Evolutionary conservation across 2,113 vertebrate species (phyloP).

Genomic region (Perccottus glenii): DNA sequence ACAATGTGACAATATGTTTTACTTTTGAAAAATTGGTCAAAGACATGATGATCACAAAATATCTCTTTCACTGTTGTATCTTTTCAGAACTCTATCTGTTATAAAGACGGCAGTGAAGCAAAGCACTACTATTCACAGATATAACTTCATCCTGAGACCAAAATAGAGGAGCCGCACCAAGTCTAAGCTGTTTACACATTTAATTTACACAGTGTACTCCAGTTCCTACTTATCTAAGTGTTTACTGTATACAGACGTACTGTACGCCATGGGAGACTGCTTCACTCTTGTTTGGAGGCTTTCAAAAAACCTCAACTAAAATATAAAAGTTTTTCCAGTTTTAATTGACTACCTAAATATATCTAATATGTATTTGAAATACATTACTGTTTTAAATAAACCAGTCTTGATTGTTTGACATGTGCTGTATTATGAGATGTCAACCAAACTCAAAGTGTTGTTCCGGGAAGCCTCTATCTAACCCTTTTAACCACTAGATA

Average conservation of each 20-base stretch:
- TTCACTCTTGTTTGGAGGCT: not conserved
- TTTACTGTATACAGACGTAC: not conserved
- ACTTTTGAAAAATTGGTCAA: slow-evolving; percentile 36
- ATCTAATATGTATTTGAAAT: no score
- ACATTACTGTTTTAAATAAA: no score
- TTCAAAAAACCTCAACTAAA: no score
- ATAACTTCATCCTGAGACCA: slow-evolving; percentile 8
- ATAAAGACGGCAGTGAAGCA: slow-evolving; percentile 2
- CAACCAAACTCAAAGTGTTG: no score
- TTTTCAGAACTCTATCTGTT: not conserved
- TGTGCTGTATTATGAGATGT: no score
- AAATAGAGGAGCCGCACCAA: not conserved
- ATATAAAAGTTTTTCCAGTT: not conserved
- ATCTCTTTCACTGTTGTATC: not conserved
- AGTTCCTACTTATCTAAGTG: not conserved
- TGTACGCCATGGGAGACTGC: not conserved
- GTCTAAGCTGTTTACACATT: slow-evolving; percentile 12
- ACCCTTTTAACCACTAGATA: no score
- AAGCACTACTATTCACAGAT: not conserved
- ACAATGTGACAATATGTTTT: slow-evolving; percentile 47
- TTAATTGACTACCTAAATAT: no score
- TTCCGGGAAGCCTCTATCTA: no score
- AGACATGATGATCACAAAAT: slow-evolving; percentile 34
- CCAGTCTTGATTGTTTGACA: no score
- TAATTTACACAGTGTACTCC: not conserved